Conservation (phyloP, 2,797 vertebrate genomes). For the Sebastes matsubarae region DNA sequence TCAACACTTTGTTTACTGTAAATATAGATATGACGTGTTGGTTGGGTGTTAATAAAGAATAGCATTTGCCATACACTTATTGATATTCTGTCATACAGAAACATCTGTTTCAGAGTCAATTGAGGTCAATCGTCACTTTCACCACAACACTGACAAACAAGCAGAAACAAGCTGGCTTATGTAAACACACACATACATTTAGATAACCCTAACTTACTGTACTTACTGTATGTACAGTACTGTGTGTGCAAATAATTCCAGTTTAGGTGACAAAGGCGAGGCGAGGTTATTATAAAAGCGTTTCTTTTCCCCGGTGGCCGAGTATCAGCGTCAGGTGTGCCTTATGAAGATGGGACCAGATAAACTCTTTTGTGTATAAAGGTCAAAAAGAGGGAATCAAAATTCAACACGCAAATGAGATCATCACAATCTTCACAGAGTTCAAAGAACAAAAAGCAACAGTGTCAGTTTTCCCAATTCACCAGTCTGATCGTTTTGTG, state of each 20-base stretch:
- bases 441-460: background rate
- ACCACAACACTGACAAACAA: background rate
- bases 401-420: background rate
- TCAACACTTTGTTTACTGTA: background rate
- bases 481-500: background rate
- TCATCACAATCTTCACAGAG: background rate
- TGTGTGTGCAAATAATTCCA: background rate
- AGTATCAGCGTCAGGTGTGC: constrained; percentile 25
- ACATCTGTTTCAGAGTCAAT: background rate
- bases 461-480: constrained; percentile 11
- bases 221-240: background rate
- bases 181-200: background rate
- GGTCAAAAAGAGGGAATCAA: constrained; percentile 25
- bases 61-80: background rate
- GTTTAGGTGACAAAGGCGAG: background rate
- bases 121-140: background rate
- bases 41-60: background rate
- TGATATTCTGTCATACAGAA: background rate
- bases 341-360: constrained; percentile 17
- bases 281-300: background rate
- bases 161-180: background rate
- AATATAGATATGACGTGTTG: background rate
- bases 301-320: constrained; percentile 5
- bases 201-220: background rate
- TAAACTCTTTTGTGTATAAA: constrained; percentile 33